phyloP scores from a whole-genome alignment of 1,140 invertebrate species.

The Aphelinus certus region DNA sequence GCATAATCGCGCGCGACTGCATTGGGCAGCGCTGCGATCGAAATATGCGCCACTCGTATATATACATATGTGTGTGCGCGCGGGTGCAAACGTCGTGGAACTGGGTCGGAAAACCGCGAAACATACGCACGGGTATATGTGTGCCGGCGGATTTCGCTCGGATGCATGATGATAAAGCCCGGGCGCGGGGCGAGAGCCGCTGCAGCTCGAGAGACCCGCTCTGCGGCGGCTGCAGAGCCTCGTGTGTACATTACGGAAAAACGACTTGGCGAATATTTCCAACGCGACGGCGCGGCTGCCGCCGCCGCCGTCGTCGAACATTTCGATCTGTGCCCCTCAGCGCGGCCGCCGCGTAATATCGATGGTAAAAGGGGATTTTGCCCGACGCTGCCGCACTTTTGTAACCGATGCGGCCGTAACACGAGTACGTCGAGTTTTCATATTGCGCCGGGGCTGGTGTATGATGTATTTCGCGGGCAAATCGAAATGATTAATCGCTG shows the following conservation, averaged over 20 bases:
- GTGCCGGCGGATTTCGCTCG: background rate
- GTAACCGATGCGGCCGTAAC: background rate
- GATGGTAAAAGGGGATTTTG: slow-evolving; percentile 7
- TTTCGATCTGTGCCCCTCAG: background rate
- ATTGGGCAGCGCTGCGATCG: no score
- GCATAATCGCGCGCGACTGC: no score
- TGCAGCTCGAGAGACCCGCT: background rate
- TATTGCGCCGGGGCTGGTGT: no score
- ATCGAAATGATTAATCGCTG: no score
- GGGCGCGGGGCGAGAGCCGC: background rate
- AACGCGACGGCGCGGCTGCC: background rate
- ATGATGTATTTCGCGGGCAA: no score
- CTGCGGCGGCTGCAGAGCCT: no score
- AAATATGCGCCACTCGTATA: no score
- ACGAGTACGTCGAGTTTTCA: no score
- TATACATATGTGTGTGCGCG: no score
- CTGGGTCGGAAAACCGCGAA: slow-evolving; percentile 4
- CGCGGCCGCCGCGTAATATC: background rate
- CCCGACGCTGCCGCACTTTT: background rate
- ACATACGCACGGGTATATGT: background rate
- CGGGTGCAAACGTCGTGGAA: background rate
- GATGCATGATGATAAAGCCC: background rate
- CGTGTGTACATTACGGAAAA: background rate
- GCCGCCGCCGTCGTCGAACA: background rate
- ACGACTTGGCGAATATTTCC: background rate